Base-by-base conservation (phyloP, 2,888 invertebrate genomes). In the Apodemia duryi region DNA sequence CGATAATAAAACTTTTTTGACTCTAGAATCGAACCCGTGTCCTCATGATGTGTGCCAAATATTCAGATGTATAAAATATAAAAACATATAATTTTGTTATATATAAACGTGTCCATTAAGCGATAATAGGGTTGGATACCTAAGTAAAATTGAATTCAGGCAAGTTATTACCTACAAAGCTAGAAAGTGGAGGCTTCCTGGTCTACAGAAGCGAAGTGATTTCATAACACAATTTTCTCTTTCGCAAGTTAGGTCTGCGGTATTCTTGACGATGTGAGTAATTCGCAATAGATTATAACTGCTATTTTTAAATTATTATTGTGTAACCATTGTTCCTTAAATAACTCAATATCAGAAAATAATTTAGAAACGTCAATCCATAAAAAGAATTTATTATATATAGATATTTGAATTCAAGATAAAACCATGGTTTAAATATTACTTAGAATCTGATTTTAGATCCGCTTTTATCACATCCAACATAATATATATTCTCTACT, bases 191-290 rank as follows among this genome's bases (percentile, higher is more conserved):
- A 65, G 72, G 76, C 82, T 85, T 85, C 84, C 86, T 84, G 77
- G 78, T 82, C 73, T 71, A 74, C 74, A 82, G 81, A 83, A 78
- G 78, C 71, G 76, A 74, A 79, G 79, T 78, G 79, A 85, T 88
- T 88, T 89, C 87, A 85, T 87, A 87, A 88, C 83, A 82, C 79
- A 80, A 83, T 87, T 86, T 85, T 85, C 85, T 80, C 84, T 85
- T 88, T 85, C 84, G 82, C 80, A 84, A 86, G 77, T 76, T 65
- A 68, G 73, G 72, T 75, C 68, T 71, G 74, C 71, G 74, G 73
- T 76, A 72, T 73, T 72, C 71, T 69, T 69, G 67, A 65, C 66
- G 69, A 73, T 73, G 71, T 71, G 73, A 69, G 70, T 68, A 74
- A 73, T 70, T 75, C 72, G 69, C 72, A 75, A 76, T 75, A 73